phyloP scores from a whole-genome alignment of 2,888 invertebrate genomes.

The Branchellion lobata region DNA sequence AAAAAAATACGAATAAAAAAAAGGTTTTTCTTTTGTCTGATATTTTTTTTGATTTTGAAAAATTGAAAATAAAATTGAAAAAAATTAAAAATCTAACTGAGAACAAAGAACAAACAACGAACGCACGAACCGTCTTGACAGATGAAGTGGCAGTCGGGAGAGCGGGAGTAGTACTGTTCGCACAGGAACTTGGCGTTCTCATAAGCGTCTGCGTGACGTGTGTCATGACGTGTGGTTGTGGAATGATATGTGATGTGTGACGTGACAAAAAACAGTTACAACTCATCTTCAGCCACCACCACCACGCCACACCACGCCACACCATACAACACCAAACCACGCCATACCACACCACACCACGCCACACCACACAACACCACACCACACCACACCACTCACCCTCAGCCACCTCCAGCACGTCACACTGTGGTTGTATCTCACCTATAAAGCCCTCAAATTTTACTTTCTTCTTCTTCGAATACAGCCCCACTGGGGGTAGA shows the following conservation, averaged over 20 bases:
- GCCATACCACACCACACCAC: too few relatives aligned
- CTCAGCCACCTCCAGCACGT: conserved; percentile 81
- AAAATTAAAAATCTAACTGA: background rate
- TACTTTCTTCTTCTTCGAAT: conserved; percentile 39
- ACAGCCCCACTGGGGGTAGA: conserved; percentile 41
- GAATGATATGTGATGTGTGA: conserved; percentile 28
- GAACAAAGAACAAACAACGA: too few relatives aligned
- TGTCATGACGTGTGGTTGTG: too few relatives aligned
- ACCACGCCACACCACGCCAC: too few relatives aligned
- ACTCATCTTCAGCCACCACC: too few relatives aligned
- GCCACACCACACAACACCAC: too few relatives aligned
- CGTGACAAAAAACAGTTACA: too few relatives aligned
- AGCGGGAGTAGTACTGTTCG: conserved; percentile 92
- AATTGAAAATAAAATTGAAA: background rate
- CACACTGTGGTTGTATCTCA: conserved; percentile 92
- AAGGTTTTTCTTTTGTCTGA: too few relatives aligned
- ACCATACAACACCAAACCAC: too few relatives aligned
- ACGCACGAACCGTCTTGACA: conserved; percentile 59
- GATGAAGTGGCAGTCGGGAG: conserved; percentile 81
- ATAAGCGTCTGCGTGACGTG: conserved; percentile 79
- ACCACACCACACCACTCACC: too few relatives aligned
- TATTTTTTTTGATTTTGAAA: background rate
- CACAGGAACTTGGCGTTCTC: conserved; percentile 96
- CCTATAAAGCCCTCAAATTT: conserved; percentile 67
- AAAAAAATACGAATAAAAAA: too few relatives aligned